Conservation (phyloP, 2,797 vertebrate genomes). For the Rhincodon typus region DNA sequence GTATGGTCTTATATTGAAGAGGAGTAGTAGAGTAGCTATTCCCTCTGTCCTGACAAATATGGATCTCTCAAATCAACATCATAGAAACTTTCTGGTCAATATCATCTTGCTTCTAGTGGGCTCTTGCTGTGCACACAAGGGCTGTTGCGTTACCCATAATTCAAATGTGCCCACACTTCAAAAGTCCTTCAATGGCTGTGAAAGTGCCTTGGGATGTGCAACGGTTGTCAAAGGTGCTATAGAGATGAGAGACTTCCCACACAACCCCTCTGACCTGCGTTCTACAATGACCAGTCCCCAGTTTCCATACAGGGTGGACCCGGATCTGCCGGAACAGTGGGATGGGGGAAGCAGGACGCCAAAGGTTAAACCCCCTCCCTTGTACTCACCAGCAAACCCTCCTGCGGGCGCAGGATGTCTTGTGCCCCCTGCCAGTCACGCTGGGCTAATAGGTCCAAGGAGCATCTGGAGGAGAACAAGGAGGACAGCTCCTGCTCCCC, state of each 20-base stretch:
- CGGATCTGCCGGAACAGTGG: too few species aligned
- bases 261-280: not conserved
- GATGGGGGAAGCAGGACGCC: not conserved
- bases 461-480: slow-evolving; percentile 74
- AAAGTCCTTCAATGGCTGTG: not conserved
- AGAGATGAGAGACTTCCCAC: not conserved
- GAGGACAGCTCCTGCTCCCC: slow-evolving; percentile 71
- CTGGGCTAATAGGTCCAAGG: slow-evolving; percentile 70
- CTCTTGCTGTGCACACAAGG: not conserved
- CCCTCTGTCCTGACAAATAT: not conserved
- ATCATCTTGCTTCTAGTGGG: not conserved
- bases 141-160: not conserved
- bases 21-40: too few species aligned
- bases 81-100: not conserved
- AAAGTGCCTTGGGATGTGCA: too few species aligned
- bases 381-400: slow-evolving; percentile 67
- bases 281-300: not conserved
- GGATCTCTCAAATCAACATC: not conserved
- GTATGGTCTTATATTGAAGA: too few species aligned
- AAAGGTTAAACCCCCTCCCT: not conserved
- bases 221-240: not conserved
- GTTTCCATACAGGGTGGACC: not conserved
- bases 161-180: not conserved
- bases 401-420: slow-evolving; percentile 67
- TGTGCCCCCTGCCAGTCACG: slow-evolving; percentile 79